A percentile compares a stretch with the other conserved stretches of the same genome.
These are phyloP conservation scores for Gobio gobio DNA, from an alignment of 2,113 vertebrate genomes.

Conservation along the genomic window DNA sequence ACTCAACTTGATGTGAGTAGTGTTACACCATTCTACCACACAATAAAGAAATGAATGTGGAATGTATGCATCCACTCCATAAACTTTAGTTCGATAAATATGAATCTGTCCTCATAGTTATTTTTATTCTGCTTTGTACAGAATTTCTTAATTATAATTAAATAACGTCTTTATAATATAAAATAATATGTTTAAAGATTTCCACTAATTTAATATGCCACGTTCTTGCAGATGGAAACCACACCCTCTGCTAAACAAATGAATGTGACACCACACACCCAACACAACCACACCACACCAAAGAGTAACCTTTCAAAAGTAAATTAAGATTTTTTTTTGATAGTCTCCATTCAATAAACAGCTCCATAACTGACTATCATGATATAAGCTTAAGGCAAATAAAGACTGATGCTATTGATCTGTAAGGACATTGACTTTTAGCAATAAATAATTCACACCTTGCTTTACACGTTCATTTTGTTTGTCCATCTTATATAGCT, in stretches of 20 bases:
- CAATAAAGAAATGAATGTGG: background rate
- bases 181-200: background rate
- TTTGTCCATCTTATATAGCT: background rate
- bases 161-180: too few relatives aligned
- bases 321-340: background rate
- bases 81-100: background rate
- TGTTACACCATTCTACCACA: background rate
- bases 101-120: background rate
- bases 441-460: conserved; percentile 6
- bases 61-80: background rate
- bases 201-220: background rate
- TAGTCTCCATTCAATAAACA: background rate
- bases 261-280: background rate
- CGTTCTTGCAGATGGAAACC: background rate
- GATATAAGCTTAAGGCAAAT: background rate
- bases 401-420: background rate
- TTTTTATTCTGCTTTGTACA: background rate
- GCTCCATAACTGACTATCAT: background rate
- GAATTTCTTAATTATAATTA: background rate
- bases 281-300: conserved; percentile 15
- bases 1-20: background rate
- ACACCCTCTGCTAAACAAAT: background rate
- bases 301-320: conserved; percentile 17
- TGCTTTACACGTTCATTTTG: background rate
- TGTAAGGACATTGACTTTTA: background rate